A percentile compares a stretch with the other conserved stretches of the same genome.
Conservation (phyloP, 1,140 invertebrate genomes). For the Halesus radiatus region DNA sequence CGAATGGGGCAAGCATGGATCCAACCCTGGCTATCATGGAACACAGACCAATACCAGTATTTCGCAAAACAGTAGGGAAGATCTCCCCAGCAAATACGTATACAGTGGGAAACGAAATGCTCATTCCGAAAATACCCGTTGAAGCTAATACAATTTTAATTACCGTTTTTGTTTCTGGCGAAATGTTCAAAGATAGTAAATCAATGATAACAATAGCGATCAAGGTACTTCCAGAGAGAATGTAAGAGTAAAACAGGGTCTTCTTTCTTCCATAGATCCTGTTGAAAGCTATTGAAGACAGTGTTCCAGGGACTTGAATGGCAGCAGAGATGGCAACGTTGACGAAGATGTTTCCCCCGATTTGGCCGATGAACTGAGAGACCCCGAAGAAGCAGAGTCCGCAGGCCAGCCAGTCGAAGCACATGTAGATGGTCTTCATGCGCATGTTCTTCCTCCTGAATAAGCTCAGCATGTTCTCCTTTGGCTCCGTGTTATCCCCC, state of each 20-base stretch:
- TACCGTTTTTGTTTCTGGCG: slow-evolving; percentile 54
- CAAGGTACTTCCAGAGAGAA: slow-evolving; percentile 75
- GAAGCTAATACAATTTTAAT: slow-evolving; percentile 67
- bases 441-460: slow-evolving; percentile 81
- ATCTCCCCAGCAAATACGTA: slow-evolving; percentile 78
- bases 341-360: slow-evolving; percentile 80
- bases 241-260: slow-evolving; percentile 76
- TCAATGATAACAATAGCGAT: slow-evolving; percentile 72
- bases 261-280: slow-evolving; percentile 77
- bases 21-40: slow-evolving; percentile 75
- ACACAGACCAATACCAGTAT: slow-evolving; percentile 75
- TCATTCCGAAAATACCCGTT: slow-evolving; percentile 75
- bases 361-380: slow-evolving; percentile 80
- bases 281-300: slow-evolving; percentile 77
- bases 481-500: slow-evolving; percentile 67
- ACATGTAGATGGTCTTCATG: slow-evolving; percentile 79
- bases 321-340: slow-evolving; percentile 79
- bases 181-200: no score
- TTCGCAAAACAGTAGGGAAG: slow-evolving; percentile 78
- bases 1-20: slow-evolving; percentile 77
- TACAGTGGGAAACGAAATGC: slow-evolving; percentile 72
- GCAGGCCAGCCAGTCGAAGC: slow-evolving; percentile 81
- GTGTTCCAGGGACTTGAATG: slow-evolving; percentile 78
- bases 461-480: slow-evolving; percentile 72
- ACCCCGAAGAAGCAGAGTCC: slow-evolving; percentile 84